Evolutionary conservation across 2,888 invertebrate genomes (phyloP).

Genomic region (Drosophila picticornis): DNA sequence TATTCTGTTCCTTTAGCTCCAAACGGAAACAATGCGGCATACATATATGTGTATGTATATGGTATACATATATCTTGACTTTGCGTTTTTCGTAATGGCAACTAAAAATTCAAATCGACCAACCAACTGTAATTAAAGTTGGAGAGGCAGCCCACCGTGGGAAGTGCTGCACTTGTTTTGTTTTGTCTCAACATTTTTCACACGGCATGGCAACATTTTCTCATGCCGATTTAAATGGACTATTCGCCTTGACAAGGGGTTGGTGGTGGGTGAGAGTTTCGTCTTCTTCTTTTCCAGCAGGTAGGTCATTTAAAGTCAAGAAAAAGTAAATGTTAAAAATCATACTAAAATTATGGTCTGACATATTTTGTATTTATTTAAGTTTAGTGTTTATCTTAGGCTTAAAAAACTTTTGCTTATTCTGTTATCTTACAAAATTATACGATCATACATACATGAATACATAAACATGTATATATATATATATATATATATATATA

Average conservation of each 20-base stretch:
- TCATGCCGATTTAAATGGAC: slow-evolving; percentile 72
- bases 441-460: slow-evolving; percentile 29
- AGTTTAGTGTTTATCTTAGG: slow-evolving; percentile 53
- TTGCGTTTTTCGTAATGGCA: slow-evolving; percentile 65
- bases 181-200: slow-evolving; percentile 67
- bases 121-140: slow-evolving; percentile 78
- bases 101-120: slow-evolving; percentile 66
- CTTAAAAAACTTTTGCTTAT: slow-evolving; percentile 55
- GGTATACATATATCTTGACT: slow-evolving; percentile 59
- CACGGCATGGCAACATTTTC: slow-evolving; percentile 72
- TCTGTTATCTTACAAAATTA: slow-evolving; percentile 63
- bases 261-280: slow-evolving; percentile 9
- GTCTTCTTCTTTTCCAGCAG: neutral
- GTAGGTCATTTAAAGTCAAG: slow-evolving; percentile 22
- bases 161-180: slow-evolving; percentile 77
- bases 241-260: slow-evolving; percentile 24
- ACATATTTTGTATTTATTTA: slow-evolving; percentile 64
- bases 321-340: slow-evolving; percentile 52
- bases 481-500: slow-evolving; percentile 26
- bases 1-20: slow-evolving; percentile 69
- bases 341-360: slow-evolving; percentile 41
- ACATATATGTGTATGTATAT: slow-evolving; percentile 29
- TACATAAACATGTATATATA: slow-evolving; percentile 33
- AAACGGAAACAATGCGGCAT: slow-evolving; percentile 69
- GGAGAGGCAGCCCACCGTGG: slow-evolving; percentile 67